phyloP scores from a whole-genome alignment of 2,797 vertebrate genomes.

The Premnoplex brunnescens region DNA sequence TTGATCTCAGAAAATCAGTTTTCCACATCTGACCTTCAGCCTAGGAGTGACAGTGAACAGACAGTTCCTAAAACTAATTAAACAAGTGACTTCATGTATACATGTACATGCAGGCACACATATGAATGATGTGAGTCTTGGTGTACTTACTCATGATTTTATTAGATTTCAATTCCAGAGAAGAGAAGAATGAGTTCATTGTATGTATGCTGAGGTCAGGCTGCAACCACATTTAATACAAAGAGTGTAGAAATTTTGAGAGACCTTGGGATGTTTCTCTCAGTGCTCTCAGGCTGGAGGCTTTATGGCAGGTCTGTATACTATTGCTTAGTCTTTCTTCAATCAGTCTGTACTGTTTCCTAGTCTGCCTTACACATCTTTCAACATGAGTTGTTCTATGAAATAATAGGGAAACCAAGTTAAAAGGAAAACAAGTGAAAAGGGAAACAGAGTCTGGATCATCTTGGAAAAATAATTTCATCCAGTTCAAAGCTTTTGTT shows the following conservation, averaged over 20 bases:
- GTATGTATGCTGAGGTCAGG: background rate
- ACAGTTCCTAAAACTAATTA: background rate
- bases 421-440: background rate
- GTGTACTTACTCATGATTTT: background rate
- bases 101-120: background rate
- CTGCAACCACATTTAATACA: background rate
- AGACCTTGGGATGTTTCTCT: background rate
- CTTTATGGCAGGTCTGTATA: background rate
- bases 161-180: background rate
- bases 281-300: background rate
- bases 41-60: background rate
- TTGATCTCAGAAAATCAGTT: background rate
- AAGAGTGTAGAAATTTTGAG: background rate
- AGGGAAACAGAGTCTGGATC: background rate
- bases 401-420: background rate
- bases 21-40: background rate
- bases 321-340: background rate
- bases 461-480: background rate
- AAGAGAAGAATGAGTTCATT: background rate
- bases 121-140: background rate
- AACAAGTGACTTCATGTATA: background rate
- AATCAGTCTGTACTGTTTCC: background rate
- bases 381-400: background rate
- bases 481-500: background rate
- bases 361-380: background rate